These are phyloP conservation scores for Tringa solitaria DNA, from an alignment of 2,113 vertebrate species.

Conservation along the genomic window DNA sequence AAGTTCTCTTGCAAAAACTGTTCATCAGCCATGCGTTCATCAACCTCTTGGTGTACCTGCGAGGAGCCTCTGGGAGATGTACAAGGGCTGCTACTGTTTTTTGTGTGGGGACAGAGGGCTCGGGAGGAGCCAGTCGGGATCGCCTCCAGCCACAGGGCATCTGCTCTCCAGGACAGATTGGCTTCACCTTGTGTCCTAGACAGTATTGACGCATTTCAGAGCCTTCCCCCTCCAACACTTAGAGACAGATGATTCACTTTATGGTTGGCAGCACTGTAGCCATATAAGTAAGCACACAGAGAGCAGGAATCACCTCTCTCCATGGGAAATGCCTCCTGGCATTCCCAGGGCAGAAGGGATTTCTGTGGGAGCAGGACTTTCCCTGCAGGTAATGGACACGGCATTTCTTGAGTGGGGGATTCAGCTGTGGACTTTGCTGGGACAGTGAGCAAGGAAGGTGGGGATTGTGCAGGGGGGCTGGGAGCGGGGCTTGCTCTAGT, in stretches of 20 bases:
- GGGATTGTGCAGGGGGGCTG: neutral
- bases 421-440: neutral
- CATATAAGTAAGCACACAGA: neutral
- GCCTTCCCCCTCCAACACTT: neutral
- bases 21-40: neutral
- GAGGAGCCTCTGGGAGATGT: neutral
- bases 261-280: neutral
- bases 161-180: neutral
- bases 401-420: neutral
- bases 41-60: neutral
- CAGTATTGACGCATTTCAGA: neutral
- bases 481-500: neutral
- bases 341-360: neutral
- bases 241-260: neutral
- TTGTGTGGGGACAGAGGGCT: neutral
- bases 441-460: neutral
- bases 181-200: neutral
- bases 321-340: neutral
- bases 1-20: neutral
- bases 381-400: rapidly evolving
- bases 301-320: neutral
- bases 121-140: neutral
- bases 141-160: neutral
- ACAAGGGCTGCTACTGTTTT: neutral
- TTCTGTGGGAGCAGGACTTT: neutral